These are phyloP conservation scores for Eupithecia subfuscata DNA, from an alignment of 2,888 invertebrate species.

Conservation along the genomic window DNA sequence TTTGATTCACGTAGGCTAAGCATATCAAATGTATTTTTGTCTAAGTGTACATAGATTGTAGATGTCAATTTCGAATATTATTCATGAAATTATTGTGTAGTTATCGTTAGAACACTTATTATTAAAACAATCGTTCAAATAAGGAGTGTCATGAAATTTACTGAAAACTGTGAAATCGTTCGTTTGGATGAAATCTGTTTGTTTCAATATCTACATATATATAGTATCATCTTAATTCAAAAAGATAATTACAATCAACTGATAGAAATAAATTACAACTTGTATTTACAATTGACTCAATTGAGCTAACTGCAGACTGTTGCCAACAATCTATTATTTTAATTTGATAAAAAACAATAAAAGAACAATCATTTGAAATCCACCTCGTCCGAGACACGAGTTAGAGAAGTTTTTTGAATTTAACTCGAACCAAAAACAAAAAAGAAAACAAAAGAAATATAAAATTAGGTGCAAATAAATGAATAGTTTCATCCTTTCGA, in stretches of 20 bases:
- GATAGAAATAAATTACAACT: no score
- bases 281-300: no score
- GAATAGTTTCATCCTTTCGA: slow-evolving; percentile 45
- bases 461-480: neutral
- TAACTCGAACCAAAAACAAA: no score
- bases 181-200: slow-evolving; percentile 38
- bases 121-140: slow-evolving; percentile 5
- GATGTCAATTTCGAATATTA: slow-evolving; percentile 36
- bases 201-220: neutral
- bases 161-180: slow-evolving; percentile 28
- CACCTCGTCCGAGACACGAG: neutral
- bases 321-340: no score
- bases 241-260: no score
- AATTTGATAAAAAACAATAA: neutral
- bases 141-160: slow-evolving; percentile 20
- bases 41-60: slow-evolving; percentile 62
- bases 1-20: slow-evolving; percentile 85
- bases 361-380: neutral
- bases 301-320: no score
- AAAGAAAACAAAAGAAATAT: no score
- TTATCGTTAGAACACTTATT: slow-evolving; percentile 11
- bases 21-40: slow-evolving; percentile 50
- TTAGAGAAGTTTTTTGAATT: no score
- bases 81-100: slow-evolving; percentile 26
- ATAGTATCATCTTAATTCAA: no score